Conservation (phyloP, 2,888 invertebrate species). For the Aleiodes testaceus region DNA sequence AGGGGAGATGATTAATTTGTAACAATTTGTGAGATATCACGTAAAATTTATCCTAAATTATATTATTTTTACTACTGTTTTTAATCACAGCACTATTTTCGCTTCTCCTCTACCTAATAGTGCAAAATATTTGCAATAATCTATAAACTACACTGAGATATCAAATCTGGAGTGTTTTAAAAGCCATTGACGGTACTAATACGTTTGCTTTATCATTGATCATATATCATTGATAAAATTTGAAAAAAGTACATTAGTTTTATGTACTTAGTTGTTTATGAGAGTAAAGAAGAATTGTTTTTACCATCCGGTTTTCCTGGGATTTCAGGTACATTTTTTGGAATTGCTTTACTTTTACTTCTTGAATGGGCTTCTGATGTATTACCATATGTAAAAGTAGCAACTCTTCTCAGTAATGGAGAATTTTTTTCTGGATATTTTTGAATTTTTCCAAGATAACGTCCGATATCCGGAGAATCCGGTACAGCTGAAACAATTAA, state of each 20-base stretch:
- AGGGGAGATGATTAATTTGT: too few species aligned
- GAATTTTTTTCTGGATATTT: conserved; percentile 77
- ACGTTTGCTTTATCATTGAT: neutral
- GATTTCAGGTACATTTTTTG: neutral
- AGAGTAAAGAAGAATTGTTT: too few species aligned
- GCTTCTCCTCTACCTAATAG: too few species aligned
- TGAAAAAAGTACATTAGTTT: conserved; percentile 64
- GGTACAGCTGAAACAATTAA: conserved; percentile 50
- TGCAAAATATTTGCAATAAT: neutral
- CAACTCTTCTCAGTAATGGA: conserved; percentile 88
- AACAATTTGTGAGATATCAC: too few species aligned
- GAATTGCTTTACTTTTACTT: conserved; percentile 75
- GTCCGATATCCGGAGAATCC: conserved; percentile 38
- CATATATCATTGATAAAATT: conserved; percentile 58
- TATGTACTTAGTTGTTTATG: too few species aligned
- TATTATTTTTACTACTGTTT: too few species aligned
- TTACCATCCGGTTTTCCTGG: neutral
- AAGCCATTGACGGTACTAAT: neutral
- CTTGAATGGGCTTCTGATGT: conserved; percentile 73
- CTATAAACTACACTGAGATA: neutral
- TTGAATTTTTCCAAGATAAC: conserved; percentile 73
- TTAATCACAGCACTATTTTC: too few species aligned
- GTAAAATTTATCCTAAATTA: too few species aligned
- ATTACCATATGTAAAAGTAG: conserved; percentile 85
- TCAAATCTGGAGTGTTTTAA: conserved; percentile 5